These are phyloP conservation scores for Dusona sp. DNA, from an alignment of 2,888 invertebrate genomes.

Conservation along the genomic window DNA sequence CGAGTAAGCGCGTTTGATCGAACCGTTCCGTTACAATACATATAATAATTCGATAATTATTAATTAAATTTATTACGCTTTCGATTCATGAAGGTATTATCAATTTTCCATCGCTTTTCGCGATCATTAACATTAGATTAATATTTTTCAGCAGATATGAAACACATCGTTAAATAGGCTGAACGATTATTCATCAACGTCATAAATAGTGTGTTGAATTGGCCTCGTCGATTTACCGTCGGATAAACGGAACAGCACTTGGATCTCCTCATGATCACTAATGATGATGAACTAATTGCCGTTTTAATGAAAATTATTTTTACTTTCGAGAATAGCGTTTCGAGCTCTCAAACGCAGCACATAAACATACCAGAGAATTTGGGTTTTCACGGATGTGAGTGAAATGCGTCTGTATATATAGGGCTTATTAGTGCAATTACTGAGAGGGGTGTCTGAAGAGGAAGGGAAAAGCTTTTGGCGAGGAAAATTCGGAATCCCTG, in stretches of 20 bases:
- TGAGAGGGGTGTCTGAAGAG: neutral
- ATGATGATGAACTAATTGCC: conserved; percentile 64
- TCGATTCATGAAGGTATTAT: neutral
- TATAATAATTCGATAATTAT: no score
- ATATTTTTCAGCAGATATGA: neutral
- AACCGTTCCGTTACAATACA: no score
- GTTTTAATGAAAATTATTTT: conserved; percentile 66
- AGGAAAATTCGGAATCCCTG: conserved; percentile 56
- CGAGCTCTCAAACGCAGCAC: conserved; percentile 60
- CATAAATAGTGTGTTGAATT: conserved; percentile 6
- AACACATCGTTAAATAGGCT: conserved; percentile 1
- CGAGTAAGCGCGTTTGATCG: no score
- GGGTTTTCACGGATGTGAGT: neutral
- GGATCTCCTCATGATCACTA: conserved; percentile 51
- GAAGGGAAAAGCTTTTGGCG: conserved; percentile 9
- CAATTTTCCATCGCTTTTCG: neutral
- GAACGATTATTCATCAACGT: neutral
- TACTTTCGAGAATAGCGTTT: conserved; percentile 21
- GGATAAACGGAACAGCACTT: neutral
- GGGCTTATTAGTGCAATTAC: conserved; percentile 18
- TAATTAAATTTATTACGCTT: neutral
- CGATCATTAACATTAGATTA: neutral
- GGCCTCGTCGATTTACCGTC: conserved; percentile 19
- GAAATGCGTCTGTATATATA: neutral
- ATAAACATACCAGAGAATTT: neutral